These are phyloP conservation scores for Selenia dentaria DNA, from an alignment of 2,888 invertebrate species.

Conservation along the genomic window DNA sequence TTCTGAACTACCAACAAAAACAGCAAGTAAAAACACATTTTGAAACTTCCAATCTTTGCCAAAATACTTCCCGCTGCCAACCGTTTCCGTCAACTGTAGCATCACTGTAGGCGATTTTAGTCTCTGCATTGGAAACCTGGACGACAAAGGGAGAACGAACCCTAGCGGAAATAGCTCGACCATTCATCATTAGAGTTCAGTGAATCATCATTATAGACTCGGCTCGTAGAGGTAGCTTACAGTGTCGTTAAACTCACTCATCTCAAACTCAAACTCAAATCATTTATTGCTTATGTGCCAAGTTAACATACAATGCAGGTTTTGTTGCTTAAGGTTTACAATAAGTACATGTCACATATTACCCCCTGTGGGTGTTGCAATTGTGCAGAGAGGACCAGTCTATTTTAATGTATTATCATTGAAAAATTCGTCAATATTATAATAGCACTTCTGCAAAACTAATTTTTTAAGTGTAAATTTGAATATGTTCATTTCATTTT, in stretches of 20 bases:
- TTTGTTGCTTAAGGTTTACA: no score
- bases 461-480: no score
- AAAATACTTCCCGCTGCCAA: slow-evolving; percentile 67
- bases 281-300: no score
- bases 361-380: no score
- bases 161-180: slow-evolving; percentile 48
- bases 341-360: no score
- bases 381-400: no score
- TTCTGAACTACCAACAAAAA: slow-evolving; percentile 61
- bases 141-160: slow-evolving; percentile 46
- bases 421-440: no score
- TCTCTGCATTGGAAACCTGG: slow-evolving; percentile 33
- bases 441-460: no score
- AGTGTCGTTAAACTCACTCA: slow-evolving; percentile 33
- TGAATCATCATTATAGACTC: slow-evolving; percentile 47
- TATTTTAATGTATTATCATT: no score
- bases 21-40: slow-evolving; percentile 59
- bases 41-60: slow-evolving; percentile 62
- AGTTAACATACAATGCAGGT: no score
- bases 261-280: no score
- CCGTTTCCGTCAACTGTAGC: slow-evolving; percentile 50
- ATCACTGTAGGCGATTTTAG: slow-evolving; percentile 47
- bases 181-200: slow-evolving; percentile 50
- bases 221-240: slow-evolving; percentile 7
- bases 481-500: no score